Conservation (phyloP, 1,140 invertebrate species). For the Globodera ellingtonae region DNA sequence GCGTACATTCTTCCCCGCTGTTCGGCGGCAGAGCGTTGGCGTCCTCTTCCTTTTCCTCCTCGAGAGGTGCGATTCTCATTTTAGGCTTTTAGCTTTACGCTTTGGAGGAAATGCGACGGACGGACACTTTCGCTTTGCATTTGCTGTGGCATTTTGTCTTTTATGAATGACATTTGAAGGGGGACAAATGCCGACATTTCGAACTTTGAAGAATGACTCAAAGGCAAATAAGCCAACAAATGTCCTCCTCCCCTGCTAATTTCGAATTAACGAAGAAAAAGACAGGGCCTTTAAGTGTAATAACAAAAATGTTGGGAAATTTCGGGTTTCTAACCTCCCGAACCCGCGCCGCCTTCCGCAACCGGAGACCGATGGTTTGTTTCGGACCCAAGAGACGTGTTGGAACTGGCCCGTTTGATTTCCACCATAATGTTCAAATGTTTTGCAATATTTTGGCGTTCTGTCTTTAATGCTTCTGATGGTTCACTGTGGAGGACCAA, state of each 20-base stretch:
- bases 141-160: neutral
- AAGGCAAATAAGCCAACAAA: too few relatives aligned
- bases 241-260: too few relatives aligned
- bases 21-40: too few relatives aligned
- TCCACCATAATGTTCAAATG: conserved; percentile 13
- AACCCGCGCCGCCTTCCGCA: conserved; percentile 8
- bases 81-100: neutral
- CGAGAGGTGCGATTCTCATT: neutral
- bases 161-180: neutral
- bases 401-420: conserved; percentile 22
- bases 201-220: too few relatives aligned
- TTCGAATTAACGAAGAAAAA: too few relatives aligned
- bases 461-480: neutral
- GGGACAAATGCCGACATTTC: too few relatives aligned
- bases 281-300: too few relatives aligned
- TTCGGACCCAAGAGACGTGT: conserved; percentile 23
- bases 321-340: neutral
- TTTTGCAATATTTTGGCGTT: neutral
- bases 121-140: neutral
- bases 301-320: neutral
- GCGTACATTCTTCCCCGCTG: too few relatives aligned
- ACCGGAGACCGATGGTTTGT: neutral
- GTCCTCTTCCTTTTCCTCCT: neutral
- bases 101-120: neutral
- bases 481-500: neutral